A percentile compares a stretch with the other conserved stretches of the same genome.
phyloP scores from a whole-genome alignment of 2,888 invertebrate genomes.

The Ametastegia equiseti region DNA sequence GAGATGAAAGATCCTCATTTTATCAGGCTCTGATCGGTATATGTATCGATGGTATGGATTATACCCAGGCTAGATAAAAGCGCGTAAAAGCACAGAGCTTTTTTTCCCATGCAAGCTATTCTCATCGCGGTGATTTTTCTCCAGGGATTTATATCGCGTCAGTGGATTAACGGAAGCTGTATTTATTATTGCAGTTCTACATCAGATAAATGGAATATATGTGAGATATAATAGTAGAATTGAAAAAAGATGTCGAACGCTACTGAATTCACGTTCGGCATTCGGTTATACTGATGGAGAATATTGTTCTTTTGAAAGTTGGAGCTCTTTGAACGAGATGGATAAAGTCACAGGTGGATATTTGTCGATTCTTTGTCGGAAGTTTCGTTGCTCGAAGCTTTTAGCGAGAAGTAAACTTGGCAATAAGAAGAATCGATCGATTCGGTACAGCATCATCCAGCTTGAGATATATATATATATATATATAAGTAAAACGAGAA shows the following conservation, averaged over 20 bases:
- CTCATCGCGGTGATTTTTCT: neutral
- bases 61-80: neutral
- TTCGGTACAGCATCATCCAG: neutral
- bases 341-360: neutral
- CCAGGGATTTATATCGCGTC: constrained; percentile 10
- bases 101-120: neutral
- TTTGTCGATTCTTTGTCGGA: neutral
- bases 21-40: too few species aligned
- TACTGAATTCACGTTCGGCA: neutral
- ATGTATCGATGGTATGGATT: neutral
- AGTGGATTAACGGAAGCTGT: constrained; percentile 42
- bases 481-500: too few species aligned
- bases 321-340: neutral
- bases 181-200: constrained; percentile 37
- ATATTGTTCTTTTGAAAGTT: neutral
- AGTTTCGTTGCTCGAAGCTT: neutral
- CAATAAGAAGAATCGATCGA: neutral
- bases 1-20: too few species aligned
- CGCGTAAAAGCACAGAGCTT: neutral
- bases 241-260: neutral
- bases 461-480: too few species aligned
- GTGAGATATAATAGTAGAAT: neutral
- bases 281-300: too few species aligned
- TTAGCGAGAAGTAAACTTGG: neutral
- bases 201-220: neutral